Base-by-base conservation (phyloP, 1,140 invertebrate species). In the Heliconius hewitsoni region DNA sequence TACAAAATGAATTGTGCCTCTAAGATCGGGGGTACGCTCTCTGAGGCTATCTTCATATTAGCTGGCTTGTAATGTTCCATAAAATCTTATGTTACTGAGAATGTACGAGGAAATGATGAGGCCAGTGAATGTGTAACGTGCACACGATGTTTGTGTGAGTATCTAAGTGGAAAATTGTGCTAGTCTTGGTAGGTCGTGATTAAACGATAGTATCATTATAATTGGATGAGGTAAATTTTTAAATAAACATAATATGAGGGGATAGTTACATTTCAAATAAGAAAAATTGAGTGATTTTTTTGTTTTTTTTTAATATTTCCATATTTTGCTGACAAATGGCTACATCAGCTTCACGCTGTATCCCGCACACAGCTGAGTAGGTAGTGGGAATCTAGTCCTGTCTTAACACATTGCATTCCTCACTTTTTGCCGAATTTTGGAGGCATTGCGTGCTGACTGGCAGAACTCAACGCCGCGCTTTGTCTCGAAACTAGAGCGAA, bases 1-100 rank as follows among this genome's bases (percentile, higher is more conserved):
- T 86, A 87, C 82, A 87, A 87, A 88, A 89, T 89, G 89, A 88
- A 86, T 84, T 81, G 85, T 86, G 83, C 81, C 74, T 83, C 84
- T 83, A 73, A 85, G 85, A 90, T 90, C 89, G 89, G 85, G 88
- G 89, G 86, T 90, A 91, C 86, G 66, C 81, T 86, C 83, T 80
- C 82, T 83, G 83, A 73, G 57, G 86, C 74, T 79, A 74, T 71
- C 11, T 79, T 74, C 81, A 79, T 85, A 87, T 71, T 77, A 37
- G 30, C 55, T 34, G 74, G 75, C 13, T 71, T 16, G n/a, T 39
- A 78, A 60, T 39, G 30, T 73, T 60, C 18, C 34, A 3, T 80
- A 27, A 30, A 11, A 18, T 76, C 50, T 42, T 39, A 39, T n/a
- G 30, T 55, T 16, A 39, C 37, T 80, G 46, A 71, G 42, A 19